Conservation (phyloP, 2,888 invertebrate species). For the Tenthredo distinguenda region DNA sequence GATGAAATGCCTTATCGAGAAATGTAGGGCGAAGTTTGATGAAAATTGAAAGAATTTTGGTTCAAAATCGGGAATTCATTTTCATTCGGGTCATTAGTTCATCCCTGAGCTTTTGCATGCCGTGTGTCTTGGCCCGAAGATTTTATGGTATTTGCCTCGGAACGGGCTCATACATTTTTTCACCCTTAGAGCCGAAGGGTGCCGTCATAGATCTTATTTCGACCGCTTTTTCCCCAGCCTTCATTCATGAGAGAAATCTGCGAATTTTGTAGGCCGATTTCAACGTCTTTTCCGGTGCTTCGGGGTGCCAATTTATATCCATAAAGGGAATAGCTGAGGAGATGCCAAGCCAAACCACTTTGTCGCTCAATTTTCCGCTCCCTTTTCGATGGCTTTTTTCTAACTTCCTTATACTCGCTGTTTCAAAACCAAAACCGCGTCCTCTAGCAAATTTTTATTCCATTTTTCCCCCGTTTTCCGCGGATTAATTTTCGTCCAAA, state of each 20-base stretch:
- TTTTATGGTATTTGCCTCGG: not conserved
- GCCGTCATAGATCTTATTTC: not conserved
- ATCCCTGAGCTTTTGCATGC: not conserved
- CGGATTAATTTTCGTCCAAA: not conserved
- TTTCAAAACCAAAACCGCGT: not conserved
- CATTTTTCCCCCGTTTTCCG: not conserved
- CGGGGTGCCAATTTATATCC: slow-evolving; percentile 29
- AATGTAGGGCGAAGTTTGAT: not conserved
- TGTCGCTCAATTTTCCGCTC: slow-evolving; percentile 28
- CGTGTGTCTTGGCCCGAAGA: not conserved
- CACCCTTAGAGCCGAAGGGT: not conserved
- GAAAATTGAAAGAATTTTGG: not conserved
- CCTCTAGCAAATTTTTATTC: not conserved
- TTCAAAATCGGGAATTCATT: not conserved
- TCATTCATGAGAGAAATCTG: slow-evolving; percentile 10
- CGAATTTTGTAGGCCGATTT: slow-evolving; percentile 10
- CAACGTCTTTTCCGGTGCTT: slow-evolving; percentile 22
- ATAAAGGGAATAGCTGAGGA: slow-evolving; percentile 23
- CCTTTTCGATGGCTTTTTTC: not conserved
- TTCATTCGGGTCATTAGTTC: not conserved
- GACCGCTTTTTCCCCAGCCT: not conserved
- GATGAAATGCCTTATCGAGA: slow-evolving; percentile 23
- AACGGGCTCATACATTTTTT: not conserved
- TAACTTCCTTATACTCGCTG: not conserved
- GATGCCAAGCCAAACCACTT: slow-evolving; percentile 24